These are phyloP conservation scores for Periparus ater DNA, from an alignment of 2,797 vertebrate species.

Conservation along the genomic window DNA sequence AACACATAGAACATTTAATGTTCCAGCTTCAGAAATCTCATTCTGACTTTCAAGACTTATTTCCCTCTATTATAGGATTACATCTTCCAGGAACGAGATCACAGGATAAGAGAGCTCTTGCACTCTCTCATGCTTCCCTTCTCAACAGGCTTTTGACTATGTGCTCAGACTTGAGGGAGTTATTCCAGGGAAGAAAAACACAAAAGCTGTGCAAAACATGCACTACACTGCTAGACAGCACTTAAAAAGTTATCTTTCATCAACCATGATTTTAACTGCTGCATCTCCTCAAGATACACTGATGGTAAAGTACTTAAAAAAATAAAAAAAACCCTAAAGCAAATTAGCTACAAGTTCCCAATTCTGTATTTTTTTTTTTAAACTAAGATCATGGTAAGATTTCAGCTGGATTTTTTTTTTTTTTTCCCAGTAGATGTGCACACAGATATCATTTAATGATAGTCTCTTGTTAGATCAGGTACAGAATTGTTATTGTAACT, in stretches of 20 bases:
- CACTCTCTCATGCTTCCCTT: background rate
- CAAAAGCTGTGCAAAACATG: background rate
- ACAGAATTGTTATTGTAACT: background rate
- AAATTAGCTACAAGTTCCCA: background rate
- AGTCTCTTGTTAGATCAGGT: background rate
- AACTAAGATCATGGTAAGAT: background rate
- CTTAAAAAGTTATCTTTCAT: background rate
- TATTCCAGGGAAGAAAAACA: background rate
- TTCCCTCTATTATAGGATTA: background rate
- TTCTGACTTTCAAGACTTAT: background rate
- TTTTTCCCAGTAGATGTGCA: background rate
- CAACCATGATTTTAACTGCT: background rate
- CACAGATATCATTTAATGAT: background rate
- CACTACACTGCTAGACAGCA: background rate
- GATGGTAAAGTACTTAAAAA: background rate
- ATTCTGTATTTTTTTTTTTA: background rate
- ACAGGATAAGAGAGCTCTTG: background rate
- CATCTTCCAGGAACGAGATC: background rate
- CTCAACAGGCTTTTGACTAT: background rate
- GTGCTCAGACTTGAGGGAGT: background rate
- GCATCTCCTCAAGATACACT: background rate
- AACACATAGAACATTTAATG: background rate
- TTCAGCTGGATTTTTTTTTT: background rate
- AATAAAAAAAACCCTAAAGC: background rate
- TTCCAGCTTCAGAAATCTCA: background rate